Conservation (phyloP, 2,797 vertebrate genomes). For the Holocentrus rufus region DNA sequence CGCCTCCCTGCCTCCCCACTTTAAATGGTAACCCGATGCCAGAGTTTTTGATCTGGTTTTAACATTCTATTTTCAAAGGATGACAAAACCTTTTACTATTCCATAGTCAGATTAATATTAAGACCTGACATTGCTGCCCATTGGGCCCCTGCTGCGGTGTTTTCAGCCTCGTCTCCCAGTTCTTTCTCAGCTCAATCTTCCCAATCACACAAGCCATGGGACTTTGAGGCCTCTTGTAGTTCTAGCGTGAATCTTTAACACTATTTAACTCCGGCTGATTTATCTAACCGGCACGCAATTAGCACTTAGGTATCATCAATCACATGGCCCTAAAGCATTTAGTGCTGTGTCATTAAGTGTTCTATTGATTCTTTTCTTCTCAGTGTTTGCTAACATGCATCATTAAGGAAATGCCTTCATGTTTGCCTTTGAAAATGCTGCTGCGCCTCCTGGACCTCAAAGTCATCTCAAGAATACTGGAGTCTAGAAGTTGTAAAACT, state of each 20-base stretch:
- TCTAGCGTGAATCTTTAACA: slow-evolving; percentile 11
- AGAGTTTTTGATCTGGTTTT: slow-evolving; percentile 71
- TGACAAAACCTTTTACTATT: slow-evolving; percentile 69
- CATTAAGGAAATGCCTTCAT: slow-evolving; percentile 4
- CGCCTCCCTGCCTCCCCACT: slow-evolving; percentile 57
- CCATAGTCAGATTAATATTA: slow-evolving; percentile 60
- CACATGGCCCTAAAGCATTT: slow-evolving; percentile 22
- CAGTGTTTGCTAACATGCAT: slow-evolving; percentile 13
- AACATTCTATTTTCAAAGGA: slow-evolving; percentile 75
- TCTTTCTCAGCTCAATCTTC: not conserved
- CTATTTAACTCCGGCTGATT: slow-evolving; percentile 12
- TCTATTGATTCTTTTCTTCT: slow-evolving; percentile 15
- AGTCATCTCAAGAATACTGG: not conserved
- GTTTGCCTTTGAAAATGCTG: slow-evolving; percentile 20
- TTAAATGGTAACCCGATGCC: slow-evolving; percentile 66
- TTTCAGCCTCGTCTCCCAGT: slow-evolving; percentile 1
- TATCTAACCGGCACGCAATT: slow-evolving; percentile 17
- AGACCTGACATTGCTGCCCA: slow-evolving; percentile 43
- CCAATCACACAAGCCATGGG: not conserved
- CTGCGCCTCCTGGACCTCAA: not conserved
- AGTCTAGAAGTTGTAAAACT: not conserved
- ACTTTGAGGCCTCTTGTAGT: slow-evolving; percentile 1
- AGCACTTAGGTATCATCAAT: slow-evolving; percentile 21
- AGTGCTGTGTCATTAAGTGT: slow-evolving; percentile 13
- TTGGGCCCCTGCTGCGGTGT: slow-evolving; percentile 2